Base-by-base conservation (phyloP, 2,888 invertebrate genomes). In the Nebria brevicollis region DNA sequence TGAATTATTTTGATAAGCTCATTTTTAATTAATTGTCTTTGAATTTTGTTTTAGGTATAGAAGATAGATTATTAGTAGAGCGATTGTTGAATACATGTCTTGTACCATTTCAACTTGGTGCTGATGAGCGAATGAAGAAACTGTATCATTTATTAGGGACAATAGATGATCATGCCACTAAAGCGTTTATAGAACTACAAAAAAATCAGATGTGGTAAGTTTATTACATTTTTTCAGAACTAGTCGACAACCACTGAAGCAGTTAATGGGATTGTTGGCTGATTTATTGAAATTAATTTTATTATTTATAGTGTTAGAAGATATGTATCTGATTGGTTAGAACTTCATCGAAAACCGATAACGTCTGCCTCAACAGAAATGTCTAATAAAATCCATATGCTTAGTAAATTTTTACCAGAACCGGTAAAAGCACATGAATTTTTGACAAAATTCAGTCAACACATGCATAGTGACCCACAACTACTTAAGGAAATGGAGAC, bases 161-260 rank as follows among this genome's bases (percentile, higher is more conserved):
- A 72, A 95, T 98, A 54, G 98, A 98, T 87, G 97, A 98, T 84
- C 95, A 98, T 88, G 98, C 98, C 0, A 95, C 96, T 0, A 98
- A 97, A 89, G 96, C 96, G 3, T 95, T 96, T 86, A 94, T 97
- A 86, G 98, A 98, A 88, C 90, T 98, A 82, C 96, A 98, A 86
- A 98, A 97, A 86, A 96, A 96, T 90, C 97, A 97, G 88, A 90
- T 96, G 85, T 93, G 94, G 91, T 91, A 86, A 88, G 90, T 87
- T 72, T 76, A 34, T 34, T 34, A 34, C 34, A 34, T 20, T 20
- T 20, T 20, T 20, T 20, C 20, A 20, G 20, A 20, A 20, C 20
- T 20, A 20, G 20, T 20, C 34, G 34, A 34, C 34, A 34, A 34
- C 34, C 34, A 34, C 5, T 34, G 34, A 34, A 34, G 1, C 34